Evolutionary conservation across 2,888 invertebrate genomes (phyloP).

Genomic region (Nymphalis polychloros): DNA sequence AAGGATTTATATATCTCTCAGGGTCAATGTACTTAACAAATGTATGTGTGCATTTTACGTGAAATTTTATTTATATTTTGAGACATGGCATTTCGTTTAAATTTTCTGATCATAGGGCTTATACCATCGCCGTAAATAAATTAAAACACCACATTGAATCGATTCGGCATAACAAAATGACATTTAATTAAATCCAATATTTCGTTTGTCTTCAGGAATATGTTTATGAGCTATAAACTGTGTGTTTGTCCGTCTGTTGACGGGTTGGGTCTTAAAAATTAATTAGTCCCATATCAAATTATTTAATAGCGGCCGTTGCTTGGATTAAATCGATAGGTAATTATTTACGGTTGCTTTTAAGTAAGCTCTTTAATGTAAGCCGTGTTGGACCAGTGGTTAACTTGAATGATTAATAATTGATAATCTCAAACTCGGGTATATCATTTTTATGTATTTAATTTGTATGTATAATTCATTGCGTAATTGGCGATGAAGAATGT

Average conservation of each 20-base stretch:
- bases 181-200: slow-evolving; percentile 33
- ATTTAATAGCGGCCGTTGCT: slow-evolving; percentile 19
- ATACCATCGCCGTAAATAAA: slow-evolving; percentile 9
- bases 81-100: not conserved
- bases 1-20: too few relatives aligned
- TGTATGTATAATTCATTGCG: too few relatives aligned
- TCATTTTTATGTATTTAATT: too few relatives aligned
- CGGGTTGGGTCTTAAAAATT: slow-evolving; percentile 25
- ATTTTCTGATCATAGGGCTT: not conserved
- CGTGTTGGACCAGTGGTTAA: not conserved
- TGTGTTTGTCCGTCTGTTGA: slow-evolving; percentile 26
- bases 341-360: slow-evolving; percentile 1
- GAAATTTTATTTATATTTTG: not conserved
- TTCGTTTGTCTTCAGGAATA: slow-evolving; percentile 27
- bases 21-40: not conserved
- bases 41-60: not conserved
- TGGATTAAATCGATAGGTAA: slow-evolving; percentile 14
- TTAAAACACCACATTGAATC: slow-evolving; percentile 24
- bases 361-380: not conserved
- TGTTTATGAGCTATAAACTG: slow-evolving; percentile 33
- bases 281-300: slow-evolving; percentile 32
- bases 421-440: too few relatives aligned
- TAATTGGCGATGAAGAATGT: too few relatives aligned
- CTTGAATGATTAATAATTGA: too few relatives aligned
- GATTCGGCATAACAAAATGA: slow-evolving; percentile 26